Evolutionary conservation across 2,113 vertebrate genomes (phyloP), one percentile per base, ranked within the genome.

Genomic region (Corydoras maculifer): DNA sequence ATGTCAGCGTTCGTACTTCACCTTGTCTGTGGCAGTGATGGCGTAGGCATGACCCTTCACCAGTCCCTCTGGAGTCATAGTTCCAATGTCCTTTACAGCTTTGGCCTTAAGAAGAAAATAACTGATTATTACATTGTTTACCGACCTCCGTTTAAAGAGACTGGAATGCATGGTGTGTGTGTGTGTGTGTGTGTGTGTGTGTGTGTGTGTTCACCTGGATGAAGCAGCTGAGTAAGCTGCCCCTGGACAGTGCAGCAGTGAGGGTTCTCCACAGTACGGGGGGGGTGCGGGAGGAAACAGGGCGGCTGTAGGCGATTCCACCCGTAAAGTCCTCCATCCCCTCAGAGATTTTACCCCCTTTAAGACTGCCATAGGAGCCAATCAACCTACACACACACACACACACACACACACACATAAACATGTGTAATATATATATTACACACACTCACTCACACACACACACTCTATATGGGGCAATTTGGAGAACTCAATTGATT

Each of bases 241-340:
- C 82, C 64, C 85, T 79, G 51, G 80, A 74, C 76, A 90, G 78
- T 0, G 89, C 84, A 0, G 77, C 84, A 0, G 79, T 82, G 43
- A 91, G 73, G 30, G 69, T 65, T 70, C 82, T 87, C 91, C 91
- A 91, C 57, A 91, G 82, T 62, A 87, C 86, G 1, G 8, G 81
- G 12, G 88, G 84, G 10, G 82, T 83, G 4, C 76, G 81, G 29
- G 87, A 85, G 0, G 83, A 77, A 18, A 89, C 75, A 0, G 74
- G 32, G 54, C 86, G 30, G 0, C 86, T 78, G 79, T 84, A 84
- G 0, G 88, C 90, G 5, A 92, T 91, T 25, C 91, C 91, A 0
- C 91, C 91, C 0, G 91, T 92, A 75, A 92, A 92, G 65, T 92
- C 91, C 74, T 91, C 91, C 90, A 92, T 90, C 10, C 87, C 90